These are phyloP conservation scores for Cephus rjabovi DNA, from an alignment of 2,888 invertebrate species.

Conservation along the genomic window DNA sequence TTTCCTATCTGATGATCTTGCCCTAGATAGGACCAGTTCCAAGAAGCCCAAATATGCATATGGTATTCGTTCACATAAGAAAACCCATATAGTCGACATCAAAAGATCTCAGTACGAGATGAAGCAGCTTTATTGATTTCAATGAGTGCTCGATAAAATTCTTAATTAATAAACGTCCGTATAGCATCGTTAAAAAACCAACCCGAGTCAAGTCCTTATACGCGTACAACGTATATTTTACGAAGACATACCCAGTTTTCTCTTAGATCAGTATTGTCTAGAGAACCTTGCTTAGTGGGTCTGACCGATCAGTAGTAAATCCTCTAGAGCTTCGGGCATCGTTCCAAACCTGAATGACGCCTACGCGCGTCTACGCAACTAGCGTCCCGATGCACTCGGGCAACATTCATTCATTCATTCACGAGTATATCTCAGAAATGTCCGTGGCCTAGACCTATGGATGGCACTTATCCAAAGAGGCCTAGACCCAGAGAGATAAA, in stretches of 20 bases:
- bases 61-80: not conserved
- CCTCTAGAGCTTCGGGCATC: slow-evolving; percentile 31
- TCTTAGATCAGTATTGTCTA: not conserved
- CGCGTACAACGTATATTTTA: not conserved
- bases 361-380: slow-evolving; percentile 38
- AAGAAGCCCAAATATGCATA: not conserved
- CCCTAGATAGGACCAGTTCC: not conserved
- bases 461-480: not conserved
- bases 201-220: not conserved
- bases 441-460: slow-evolving; percentile 1
- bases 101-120: not conserved
- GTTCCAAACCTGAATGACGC: slow-evolving; percentile 46
- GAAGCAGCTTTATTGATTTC: not conserved
- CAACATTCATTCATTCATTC: slow-evolving; percentile 36
- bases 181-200: not conserved
- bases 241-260: not conserved
- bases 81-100: not conserved
- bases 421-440: not conserved
- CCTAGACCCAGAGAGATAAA: not conserved
- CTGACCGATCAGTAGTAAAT: slow-evolving; percentile 10
- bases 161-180: not conserved
- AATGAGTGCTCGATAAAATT: not conserved
- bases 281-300: not conserved
- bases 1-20: not conserved
- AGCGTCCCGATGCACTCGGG: slow-evolving; percentile 30